These are phyloP conservation scores for Agelas oroides DNA, from an alignment of 37 sponge, comb jelly and placozoan species.

Conservation along the genomic window DNA sequence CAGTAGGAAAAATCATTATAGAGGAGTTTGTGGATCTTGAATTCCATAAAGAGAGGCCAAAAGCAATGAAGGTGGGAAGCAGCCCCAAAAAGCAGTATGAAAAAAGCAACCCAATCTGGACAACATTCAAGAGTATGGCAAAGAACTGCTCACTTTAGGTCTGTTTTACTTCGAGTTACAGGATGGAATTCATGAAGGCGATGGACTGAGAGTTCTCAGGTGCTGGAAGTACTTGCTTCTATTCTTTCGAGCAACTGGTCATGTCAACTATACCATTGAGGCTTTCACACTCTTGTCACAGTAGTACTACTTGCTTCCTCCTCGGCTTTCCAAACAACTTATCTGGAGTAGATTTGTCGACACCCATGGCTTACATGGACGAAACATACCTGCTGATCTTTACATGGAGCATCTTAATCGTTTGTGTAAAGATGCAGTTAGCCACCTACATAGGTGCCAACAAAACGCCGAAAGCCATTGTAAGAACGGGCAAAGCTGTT, in stretches of 20 bases:
- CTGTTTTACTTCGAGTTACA: slow-evolving; percentile 33
- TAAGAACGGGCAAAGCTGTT: slow-evolving; percentile 7
- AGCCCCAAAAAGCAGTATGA: no score
- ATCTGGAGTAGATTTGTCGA: slow-evolving; percentile 48
- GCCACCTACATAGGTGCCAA: slow-evolving; percentile 38
- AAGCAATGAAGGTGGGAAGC: neutral
- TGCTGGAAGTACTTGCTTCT: slow-evolving; percentile 57
- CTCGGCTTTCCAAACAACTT: slow-evolving; percentile 27
- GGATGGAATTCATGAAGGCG: no score
- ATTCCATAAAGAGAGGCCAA: no score
- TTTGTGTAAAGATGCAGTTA: slow-evolving; percentile 8
- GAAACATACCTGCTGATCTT: slow-evolving; percentile 51
- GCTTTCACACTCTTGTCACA: slow-evolving; percentile 33
- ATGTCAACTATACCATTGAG: slow-evolving; percentile 46
- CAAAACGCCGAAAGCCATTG: slow-evolving; percentile 28
- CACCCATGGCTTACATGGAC: slow-evolving; percentile 23
- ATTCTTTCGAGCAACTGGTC: slow-evolving; percentile 19
- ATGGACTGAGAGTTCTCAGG: slow-evolving; percentile 26
- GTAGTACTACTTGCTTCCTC: slow-evolving; percentile 35
- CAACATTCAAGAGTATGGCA: slow-evolving; percentile 44
- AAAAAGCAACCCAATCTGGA: no score
- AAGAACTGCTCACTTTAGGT: slow-evolving; percentile 19
- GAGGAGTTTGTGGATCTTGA: no score
- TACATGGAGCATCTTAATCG: slow-evolving; percentile 56
- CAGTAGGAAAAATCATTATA: no score